phyloP scores from a whole-genome alignment of 2,888 invertebrate species.

The Epistrophe eligans region DNA sequence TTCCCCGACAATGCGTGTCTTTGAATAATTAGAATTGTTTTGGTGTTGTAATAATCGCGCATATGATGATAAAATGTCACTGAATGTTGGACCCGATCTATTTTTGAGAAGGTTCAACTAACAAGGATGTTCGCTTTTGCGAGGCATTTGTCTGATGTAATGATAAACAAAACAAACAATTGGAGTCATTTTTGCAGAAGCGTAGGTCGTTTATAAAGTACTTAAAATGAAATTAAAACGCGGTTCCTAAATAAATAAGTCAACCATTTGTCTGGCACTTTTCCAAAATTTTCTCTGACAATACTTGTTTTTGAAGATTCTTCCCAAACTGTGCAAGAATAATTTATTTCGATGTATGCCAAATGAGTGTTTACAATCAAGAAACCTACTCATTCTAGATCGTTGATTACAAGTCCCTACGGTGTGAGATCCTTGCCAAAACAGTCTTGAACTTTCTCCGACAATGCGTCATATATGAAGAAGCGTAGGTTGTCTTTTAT shows the following conservation, averaged over 20 bases:
- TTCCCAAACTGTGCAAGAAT: conserved; percentile 37
- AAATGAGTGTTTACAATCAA: conserved; percentile 61
- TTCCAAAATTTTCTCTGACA: conserved; percentile 42
- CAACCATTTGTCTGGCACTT: background rate
- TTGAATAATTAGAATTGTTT: background rate
- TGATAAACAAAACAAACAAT: background rate
- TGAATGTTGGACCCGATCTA: conserved; percentile 61
- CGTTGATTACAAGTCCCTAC: conserved; percentile 42
- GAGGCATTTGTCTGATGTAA: conserved; percentile 76
- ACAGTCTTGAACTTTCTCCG: too few species aligned
- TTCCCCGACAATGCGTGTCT: background rate
- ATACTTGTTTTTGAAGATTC: background rate
- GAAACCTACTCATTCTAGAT: conserved; percentile 65
- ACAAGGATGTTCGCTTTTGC: conserved; percentile 72
- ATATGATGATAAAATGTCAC: conserved; percentile 75
- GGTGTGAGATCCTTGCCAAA: background rate
- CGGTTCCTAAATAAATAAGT: background rate
- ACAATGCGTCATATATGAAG: background rate
- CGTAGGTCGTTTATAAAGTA: too few species aligned
- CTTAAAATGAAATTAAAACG: too few species aligned
- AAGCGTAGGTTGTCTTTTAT: too few species aligned
- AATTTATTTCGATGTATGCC: conserved; percentile 48
- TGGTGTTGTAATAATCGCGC: background rate
- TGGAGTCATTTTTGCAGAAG: too few species aligned
- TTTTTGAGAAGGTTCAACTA: conserved; percentile 66